Evolutionary conservation across 2,113 vertebrate species (phyloP), one percentile per base, ranked within the genome.

Genomic region (Neomonachus schauinslandi): DNA sequence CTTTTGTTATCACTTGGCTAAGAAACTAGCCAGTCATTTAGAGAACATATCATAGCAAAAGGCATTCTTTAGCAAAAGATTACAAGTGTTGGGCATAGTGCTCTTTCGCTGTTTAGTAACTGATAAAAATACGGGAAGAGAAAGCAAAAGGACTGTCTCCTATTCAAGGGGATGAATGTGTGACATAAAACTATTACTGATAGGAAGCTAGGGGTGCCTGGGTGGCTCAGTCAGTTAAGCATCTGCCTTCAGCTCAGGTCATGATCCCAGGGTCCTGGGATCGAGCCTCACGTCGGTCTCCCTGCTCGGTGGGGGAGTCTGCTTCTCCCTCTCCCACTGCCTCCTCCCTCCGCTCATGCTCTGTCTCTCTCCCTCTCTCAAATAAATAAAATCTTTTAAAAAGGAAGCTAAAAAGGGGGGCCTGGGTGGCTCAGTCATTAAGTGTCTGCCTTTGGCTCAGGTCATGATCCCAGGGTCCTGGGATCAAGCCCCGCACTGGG

Each of bases 71-170:
- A 57, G 53, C 22, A 89, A 51, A 94, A 84, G 91, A 95, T 84
- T 67, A 67, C 67, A 91, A 93, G 22, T 72, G 16, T 39, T 92
- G 39, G 87, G 49, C 18, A 89, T 8, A 85, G 6, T 46, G 14
- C 21, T 96, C 39, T 81, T 86, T 71, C 74, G 11, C 15, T 86
- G 39, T 61, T 76, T 95, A 92, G 89, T 86, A 92, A 90, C 42
- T 39, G 49, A 55, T 51, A 90, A 76, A 93, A 92, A 84, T 89
- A 61, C 24, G 84, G 80, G 26, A 86, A 28, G 80, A 81, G 81
- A 97, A 96, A 92, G 57, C 51, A 82, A 89, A 89, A 89, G n/a
- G 77, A 89, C 36, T 46, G 28, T 57, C 89, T 96, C 63, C 49
- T 89, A 39, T 65, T 84, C 26, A 59, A 94, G 55, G 33, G 65